phyloP scores from a whole-genome alignment of 2,113 vertebrate species.

The Hepsetus odoe region DNA sequence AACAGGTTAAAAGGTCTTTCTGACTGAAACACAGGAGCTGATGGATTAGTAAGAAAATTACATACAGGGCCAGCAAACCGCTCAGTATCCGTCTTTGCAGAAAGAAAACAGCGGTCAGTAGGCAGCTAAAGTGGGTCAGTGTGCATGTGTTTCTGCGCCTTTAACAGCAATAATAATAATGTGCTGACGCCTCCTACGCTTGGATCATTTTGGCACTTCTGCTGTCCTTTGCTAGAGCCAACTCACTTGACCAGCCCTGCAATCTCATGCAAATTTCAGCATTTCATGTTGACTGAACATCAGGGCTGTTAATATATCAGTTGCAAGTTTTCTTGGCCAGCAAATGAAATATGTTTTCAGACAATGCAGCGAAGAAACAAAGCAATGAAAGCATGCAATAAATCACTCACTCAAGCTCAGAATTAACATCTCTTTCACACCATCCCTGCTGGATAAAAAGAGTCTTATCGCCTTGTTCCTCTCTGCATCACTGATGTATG shows the following conservation, averaged over 20 bases:
- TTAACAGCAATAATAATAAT: conserved; percentile 39
- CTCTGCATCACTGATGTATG: background rate
- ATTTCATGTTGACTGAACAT: background rate
- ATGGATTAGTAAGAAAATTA: too few species aligned
- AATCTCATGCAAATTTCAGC: conserved; percentile 16
- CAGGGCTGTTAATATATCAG: conserved; percentile 20
- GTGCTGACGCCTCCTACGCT: conserved; percentile 33
- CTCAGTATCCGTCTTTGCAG: background rate
- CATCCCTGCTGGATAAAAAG: background rate
- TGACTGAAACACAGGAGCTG: too few species aligned
- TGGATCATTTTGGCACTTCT: conserved; percentile 5
- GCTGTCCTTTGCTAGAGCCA: conserved; percentile 1
- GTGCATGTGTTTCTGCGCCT: conserved; percentile 30
- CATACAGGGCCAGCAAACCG: background rate
- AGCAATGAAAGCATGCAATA: background rate
- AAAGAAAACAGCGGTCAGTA: background rate
- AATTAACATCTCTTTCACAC: background rate
- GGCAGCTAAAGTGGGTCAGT: conserved; percentile 36
- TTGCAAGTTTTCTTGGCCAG: conserved; percentile 13
- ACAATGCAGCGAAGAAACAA: background rate
- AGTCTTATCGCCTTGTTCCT: background rate
- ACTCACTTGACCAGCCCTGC: conserved; percentile 29
- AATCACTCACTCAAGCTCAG: background rate
- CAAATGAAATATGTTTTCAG: background rate
- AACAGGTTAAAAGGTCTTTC: too few species aligned